Percentiles rank a stretch among this genome's conserved stretches.
These are phyloP conservation scores for Glaucopsyche alexis DNA, from an alignment of 2,888 invertebrate species.

Conservation along the genomic window DNA sequence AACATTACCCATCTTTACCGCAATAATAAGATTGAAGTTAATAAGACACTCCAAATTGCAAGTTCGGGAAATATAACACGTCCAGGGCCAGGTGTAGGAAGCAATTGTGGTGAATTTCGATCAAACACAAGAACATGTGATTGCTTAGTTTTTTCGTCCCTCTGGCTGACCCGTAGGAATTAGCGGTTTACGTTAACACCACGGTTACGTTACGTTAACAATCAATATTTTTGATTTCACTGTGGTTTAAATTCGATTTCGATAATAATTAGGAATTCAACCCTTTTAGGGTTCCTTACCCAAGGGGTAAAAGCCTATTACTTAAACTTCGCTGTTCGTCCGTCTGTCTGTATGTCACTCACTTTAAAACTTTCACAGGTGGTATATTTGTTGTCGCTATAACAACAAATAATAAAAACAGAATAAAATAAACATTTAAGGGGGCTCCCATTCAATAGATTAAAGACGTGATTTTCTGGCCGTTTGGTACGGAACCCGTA, in stretches of 20 bases:
- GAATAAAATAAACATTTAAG: too few relatives aligned
- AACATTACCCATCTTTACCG: not conserved
- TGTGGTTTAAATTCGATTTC: not conserved
- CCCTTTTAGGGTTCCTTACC: not conserved
- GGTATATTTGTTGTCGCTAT: too few relatives aligned
- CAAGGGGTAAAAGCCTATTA: too few relatives aligned
- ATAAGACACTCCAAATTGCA: not conserved
- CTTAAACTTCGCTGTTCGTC: too few relatives aligned
- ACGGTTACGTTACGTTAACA: too few relatives aligned
- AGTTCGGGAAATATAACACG: not conserved
- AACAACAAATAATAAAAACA: too few relatives aligned
- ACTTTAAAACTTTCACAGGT: too few relatives aligned
- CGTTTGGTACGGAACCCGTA: too few relatives aligned
- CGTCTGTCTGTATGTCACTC: too few relatives aligned
- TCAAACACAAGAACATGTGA: conserved; percentile 8
- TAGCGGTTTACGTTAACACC: not conserved
- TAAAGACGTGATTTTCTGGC: too few relatives aligned
- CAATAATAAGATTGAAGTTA: not conserved
- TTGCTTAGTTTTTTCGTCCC: not conserved
- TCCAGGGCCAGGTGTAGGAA: not conserved
- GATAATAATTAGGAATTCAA: not conserved
- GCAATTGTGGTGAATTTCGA: not conserved
- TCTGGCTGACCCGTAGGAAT: not conserved
- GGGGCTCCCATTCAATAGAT: too few relatives aligned
- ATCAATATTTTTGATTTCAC: not conserved